A percentile compares a stretch with the other conserved stretches of the same genome.
Evolutionary conservation across 2,888 invertebrate species (phyloP).

Genomic region (Chrysina gloriosa): DNA sequence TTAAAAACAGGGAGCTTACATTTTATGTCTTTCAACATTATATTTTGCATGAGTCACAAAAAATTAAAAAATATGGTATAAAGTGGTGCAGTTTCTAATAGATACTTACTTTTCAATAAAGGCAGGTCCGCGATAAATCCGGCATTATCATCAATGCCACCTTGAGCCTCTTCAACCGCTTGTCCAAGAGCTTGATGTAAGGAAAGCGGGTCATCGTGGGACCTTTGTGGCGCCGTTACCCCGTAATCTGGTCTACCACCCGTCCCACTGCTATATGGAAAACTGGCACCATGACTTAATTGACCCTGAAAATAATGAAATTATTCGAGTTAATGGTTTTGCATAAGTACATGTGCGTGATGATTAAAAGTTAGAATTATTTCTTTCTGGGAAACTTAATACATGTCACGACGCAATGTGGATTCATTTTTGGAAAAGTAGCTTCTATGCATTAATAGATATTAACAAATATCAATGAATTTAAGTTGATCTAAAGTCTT

Average conservation of each 20-base stretch:
- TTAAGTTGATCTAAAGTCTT: too few relatives aligned
- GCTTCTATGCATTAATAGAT: too few relatives aligned
- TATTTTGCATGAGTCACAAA: background rate
- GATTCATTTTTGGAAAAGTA: too few relatives aligned
- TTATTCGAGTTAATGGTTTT: too few relatives aligned
- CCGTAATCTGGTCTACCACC: conserved; percentile 66
- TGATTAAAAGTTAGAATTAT: too few relatives aligned
- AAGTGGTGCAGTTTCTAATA: background rate
- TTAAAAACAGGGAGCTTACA: too few relatives aligned
- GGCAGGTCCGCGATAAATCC: conserved; percentile 92
- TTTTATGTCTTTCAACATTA: too few relatives aligned
- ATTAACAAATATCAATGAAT: too few relatives aligned
- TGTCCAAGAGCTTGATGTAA: conserved; percentile 86
- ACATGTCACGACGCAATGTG: too few relatives aligned
- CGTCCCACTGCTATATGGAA: conserved; percentile 67
- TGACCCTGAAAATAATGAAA: conserved; percentile 59
- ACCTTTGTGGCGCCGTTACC: conserved; percentile 58
- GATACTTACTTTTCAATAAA: conserved; percentile 86
- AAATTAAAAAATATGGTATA: background rate
- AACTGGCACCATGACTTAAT: conserved; percentile 62
- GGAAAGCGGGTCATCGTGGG: conserved; percentile 79
- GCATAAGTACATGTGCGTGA: too few relatives aligned
- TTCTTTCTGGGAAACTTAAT: too few relatives aligned
- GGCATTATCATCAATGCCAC: conserved; percentile 85
- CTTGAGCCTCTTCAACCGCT: conserved; percentile 72